Percentiles rank a stretch among this genome's conserved stretches.
Conservation (phyloP, 2,113 vertebrate species). For the Toxotes jaculatrix region DNA sequence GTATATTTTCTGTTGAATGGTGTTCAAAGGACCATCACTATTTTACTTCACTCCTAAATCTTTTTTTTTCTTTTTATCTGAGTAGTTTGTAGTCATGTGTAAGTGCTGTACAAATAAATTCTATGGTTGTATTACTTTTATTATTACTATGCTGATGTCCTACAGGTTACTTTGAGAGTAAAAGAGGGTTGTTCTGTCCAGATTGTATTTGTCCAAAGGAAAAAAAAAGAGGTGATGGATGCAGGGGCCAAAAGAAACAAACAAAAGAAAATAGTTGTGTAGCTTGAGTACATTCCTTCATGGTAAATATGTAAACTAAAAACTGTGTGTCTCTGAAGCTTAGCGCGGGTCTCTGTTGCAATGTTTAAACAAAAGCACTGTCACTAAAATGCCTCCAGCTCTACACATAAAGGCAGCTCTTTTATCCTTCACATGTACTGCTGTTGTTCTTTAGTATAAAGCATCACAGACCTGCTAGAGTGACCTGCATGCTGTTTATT, state of each 20-base stretch:
- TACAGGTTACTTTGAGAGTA: background rate
- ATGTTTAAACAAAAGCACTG: background rate
- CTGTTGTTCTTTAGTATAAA: background rate
- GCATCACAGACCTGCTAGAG: background rate
- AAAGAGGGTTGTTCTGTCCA: background rate
- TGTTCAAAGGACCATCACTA: background rate
- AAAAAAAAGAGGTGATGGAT: background rate
- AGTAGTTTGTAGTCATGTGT: too few species aligned
- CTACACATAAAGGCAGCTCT: background rate
- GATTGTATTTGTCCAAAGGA: background rate
- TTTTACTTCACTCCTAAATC: background rate
- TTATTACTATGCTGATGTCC: background rate
- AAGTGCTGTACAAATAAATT: background rate
- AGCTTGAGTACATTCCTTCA: background rate
- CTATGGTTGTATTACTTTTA: background rate
- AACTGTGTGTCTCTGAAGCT: background rate
- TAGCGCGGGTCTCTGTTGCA: background rate
- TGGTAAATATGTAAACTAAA: background rate
- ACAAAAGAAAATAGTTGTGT: background rate
- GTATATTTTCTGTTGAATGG: background rate
- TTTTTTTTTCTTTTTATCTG: background rate
- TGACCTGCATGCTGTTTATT: background rate
- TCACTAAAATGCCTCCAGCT: constrained; percentile 4
- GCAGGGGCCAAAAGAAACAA: background rate
- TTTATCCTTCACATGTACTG: background rate